These are phyloP conservation scores for Parazoanthus atlanticus DNA, from an alignment of 92 coral and sea anemone species.

Conservation along the genomic window DNA sequence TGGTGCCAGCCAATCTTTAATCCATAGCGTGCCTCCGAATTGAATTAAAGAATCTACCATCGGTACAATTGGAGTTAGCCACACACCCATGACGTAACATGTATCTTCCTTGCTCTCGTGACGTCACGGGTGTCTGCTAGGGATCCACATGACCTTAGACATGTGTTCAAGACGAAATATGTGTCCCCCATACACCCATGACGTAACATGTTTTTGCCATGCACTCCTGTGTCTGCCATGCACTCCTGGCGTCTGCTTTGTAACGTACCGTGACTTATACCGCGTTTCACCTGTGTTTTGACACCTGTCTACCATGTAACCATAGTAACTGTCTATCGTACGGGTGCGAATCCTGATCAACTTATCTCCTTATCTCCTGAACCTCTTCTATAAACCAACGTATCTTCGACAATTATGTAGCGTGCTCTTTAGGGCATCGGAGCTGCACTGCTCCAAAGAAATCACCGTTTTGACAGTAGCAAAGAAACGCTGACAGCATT, in stretches of 20 bases:
- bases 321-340: neutral
- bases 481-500: neutral
- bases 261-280: neutral
- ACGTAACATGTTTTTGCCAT: neutral
- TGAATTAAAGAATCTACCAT: neutral
- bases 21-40: neutral
- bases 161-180: neutral
- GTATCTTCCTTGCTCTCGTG: neutral
- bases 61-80: neutral
- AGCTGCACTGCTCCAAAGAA: slow-evolving; percentile 2
- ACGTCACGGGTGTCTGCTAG: neutral
- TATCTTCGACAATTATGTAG: neutral
- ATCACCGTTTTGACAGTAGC: neutral
- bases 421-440: neutral
- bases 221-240: neutral
- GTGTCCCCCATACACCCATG: no score
- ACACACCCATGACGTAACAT: neutral
- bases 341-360: neutral
- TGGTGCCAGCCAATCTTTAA: neutral
- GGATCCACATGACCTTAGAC: no score
- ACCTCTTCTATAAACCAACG: neutral
- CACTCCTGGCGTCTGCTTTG: neutral
- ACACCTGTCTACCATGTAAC: neutral
- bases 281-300: neutral
- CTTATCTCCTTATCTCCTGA: neutral